Conservation (phyloP, 2,113 vertebrate genomes). For the Serinus canaria region DNA sequence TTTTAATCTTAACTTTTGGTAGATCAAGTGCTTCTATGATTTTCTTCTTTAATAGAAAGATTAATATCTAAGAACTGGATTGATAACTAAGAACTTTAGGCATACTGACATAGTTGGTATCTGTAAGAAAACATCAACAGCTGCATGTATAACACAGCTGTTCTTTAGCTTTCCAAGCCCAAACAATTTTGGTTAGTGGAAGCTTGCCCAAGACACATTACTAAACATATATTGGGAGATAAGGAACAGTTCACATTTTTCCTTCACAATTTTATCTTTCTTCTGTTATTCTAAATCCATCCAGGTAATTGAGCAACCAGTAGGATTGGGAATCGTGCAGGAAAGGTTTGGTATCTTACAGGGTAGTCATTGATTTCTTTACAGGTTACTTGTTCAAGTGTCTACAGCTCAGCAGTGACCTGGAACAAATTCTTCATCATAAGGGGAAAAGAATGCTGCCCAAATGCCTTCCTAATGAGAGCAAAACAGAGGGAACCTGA, state of each 20-base stretch:
- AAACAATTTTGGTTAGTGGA: neutral
- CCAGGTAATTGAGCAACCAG: neutral
- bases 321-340: neutral
- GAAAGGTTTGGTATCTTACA: neutral
- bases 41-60: neutral
- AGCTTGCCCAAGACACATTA: neutral
- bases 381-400: neutral
- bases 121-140: neutral
- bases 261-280: neutral
- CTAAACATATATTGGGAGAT: neutral
- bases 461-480: constrained; percentile 15
- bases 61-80: neutral
- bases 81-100: neutral
- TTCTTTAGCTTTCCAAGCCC: neutral
- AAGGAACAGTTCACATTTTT: neutral
- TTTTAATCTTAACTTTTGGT: neutral
- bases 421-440: neutral
- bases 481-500: neutral
- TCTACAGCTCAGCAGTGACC: neutral
- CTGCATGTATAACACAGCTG: neutral
- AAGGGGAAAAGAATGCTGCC: neutral
- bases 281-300: neutral
- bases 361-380: neutral
- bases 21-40: neutral
- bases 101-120: neutral